A percentile compares a stretch with the other conserved stretches of the same genome.
phyloP scores from a whole-genome alignment of 2,797 vertebrate genomes.

The Pseudochirops cupreus region DNA sequence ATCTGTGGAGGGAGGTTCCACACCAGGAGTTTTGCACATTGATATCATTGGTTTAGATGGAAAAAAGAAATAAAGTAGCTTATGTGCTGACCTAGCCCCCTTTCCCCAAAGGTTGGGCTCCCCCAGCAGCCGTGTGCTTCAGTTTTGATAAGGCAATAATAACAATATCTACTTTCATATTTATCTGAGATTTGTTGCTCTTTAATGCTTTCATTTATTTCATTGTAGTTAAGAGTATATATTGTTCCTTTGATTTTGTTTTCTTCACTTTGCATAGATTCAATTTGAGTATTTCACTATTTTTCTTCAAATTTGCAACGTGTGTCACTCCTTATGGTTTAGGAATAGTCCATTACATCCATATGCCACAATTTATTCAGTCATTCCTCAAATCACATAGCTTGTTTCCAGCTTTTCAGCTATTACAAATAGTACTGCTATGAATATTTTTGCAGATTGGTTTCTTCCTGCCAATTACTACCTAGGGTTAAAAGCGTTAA shows the following conservation, averaged over 20 bases:
- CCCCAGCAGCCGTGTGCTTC: neutral
- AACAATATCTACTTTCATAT: neutral
- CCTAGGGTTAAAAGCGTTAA: neutral
- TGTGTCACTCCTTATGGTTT: neutral
- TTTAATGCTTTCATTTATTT: neutral
- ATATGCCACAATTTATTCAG: neutral
- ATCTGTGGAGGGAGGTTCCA: neutral
- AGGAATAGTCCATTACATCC: neutral
- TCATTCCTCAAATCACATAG: neutral
- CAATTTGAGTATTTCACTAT: neutral
- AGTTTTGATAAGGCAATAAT: neutral
- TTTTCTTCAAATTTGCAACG: neutral
- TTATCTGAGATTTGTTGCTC: neutral
- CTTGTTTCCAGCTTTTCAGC: neutral
- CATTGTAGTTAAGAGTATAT: neutral
- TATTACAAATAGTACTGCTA: neutral
- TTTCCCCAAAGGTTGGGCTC: neutral
- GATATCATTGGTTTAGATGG: neutral
- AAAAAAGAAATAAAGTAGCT: neutral
- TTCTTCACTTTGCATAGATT: neutral
- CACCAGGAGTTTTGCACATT: neutral
- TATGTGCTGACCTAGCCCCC: neutral
- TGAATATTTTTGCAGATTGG: neutral
- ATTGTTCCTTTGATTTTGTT: neutral
- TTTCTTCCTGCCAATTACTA: neutral